phyloP scores from a whole-genome alignment of 2,888 invertebrate genomes.

The Tinea pellionella region DNA sequence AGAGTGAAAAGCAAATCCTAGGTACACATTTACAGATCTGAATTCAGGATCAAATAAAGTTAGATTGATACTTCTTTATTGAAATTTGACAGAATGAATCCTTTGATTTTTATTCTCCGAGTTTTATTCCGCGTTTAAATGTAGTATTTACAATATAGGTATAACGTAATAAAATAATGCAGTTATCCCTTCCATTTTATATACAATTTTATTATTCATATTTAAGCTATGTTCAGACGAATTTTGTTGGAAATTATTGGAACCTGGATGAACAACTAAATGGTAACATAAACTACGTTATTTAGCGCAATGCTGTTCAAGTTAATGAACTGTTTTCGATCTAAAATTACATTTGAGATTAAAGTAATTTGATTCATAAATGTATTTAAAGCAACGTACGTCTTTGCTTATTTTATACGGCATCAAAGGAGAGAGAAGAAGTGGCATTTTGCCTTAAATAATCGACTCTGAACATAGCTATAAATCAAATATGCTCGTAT shows the following conservation, averaged over 20 bases:
- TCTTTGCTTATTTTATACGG: too few relatives aligned
- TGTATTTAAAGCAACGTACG: too few relatives aligned
- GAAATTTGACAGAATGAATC: not conserved
- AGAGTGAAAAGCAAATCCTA: too few relatives aligned
- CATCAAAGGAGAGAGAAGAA: too few relatives aligned
- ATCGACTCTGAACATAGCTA: not conserved
- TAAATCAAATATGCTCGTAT: not conserved
- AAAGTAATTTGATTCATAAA: too few relatives aligned
- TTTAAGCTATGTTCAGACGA: constrained; percentile 2
- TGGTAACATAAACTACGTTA: not conserved
- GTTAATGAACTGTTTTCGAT: too few relatives aligned
- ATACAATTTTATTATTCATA: not conserved
- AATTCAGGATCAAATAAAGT: too few relatives aligned
- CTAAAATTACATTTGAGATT: too few relatives aligned
- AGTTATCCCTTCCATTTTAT: not conserved
- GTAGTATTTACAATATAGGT: not conserved
- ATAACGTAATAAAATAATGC: not conserved
- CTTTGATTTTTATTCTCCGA: constrained; percentile 4
- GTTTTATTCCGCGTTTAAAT: not conserved
- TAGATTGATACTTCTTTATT: too few relatives aligned
- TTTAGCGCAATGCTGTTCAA: too few relatives aligned
- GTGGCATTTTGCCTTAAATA: too few relatives aligned
- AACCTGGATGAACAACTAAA: not conserved
- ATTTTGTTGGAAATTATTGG: not conserved
- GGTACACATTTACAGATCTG: too few relatives aligned